Conservation (phyloP, 2,888 invertebrate species). For the Lingula anatina region DNA sequence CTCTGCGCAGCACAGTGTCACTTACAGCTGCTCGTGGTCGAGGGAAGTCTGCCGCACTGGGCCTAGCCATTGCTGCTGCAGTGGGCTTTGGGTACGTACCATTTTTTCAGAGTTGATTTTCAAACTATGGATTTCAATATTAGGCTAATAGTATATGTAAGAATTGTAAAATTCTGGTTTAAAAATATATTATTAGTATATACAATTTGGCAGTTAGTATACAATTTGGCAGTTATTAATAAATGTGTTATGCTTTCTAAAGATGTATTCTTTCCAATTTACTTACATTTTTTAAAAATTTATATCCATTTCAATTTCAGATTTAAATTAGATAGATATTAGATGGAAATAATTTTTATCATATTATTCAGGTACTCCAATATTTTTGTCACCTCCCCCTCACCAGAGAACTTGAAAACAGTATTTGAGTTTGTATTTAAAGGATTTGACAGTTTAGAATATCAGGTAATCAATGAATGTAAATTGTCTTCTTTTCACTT, state of each 20-base stretch:
- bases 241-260: no score
- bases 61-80: slow-evolving; percentile 73
- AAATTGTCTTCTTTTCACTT: no score
- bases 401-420: slow-evolving; percentile 96
- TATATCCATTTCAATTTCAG: no score
- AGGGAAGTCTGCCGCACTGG: slow-evolving; percentile 96
- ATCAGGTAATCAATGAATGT: slow-evolving; percentile 60
- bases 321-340: no score
- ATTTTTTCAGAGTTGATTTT: neutral
- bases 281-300: no score
- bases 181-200: no score
- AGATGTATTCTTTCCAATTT: no score
- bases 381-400: slow-evolving; percentile 95
- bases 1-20: slow-evolving; percentile 80
- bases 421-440: slow-evolving; percentile 95
- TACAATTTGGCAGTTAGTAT: no score
- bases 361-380: slow-evolving; percentile 86
- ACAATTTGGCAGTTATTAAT: no score
- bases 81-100: slow-evolving; percentile 53
- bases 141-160: neutral
- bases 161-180: no score
- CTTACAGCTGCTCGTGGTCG: slow-evolving; percentile 94
- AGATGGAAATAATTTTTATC: no score
- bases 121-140: no score
- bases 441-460: slow-evolving; percentile 88